Evolutionary conservation across 2,113 vertebrate genomes (phyloP), one percentile per base, ranked within the genome.

Genomic region (Oenanthe melanoleuca): DNA sequence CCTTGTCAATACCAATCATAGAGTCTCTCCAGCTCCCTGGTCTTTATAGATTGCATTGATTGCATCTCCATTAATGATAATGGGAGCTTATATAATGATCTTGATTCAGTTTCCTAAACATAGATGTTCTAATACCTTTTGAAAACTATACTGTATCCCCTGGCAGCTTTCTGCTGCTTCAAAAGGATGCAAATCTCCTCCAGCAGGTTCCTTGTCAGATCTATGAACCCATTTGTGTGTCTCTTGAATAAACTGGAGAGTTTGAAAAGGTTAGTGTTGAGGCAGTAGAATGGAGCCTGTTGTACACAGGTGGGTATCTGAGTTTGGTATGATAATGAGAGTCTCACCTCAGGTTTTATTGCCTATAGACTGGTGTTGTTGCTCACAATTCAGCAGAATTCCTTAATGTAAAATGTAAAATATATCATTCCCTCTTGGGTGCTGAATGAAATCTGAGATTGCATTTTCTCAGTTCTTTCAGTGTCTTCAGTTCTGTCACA

Each of bases 11-110:
- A 83, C 29, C 73, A 73, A 88, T 87, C 70, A 89, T 63, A 85
- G 56, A 88, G 34, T 77, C 37, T 82, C 38, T 75, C 29, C 64
- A 82, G 45, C 63, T 86, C 63, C 86, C 59, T 93, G 70, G 70
- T 93, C 85, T 82, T 88, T 80, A 88, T 86, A 69, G 93, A 90
- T 86, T 40, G 9, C 45, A 96, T 90, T 80, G 93, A 96, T 77
- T 92, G 25, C 31, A 33, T 59, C 67, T 89, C 88, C 85, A 70
- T 92, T 93, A 95, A 89, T 4, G 38, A 88, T 77, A 92, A 90
- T 28, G 16, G 63, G 74, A 80, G 42, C 67, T 90, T 95, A 83
- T 80, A 63, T 61, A 82, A 73, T 59, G 85, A 92, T 86, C 59
- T 77, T 73, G 34, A 66, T 69, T 38, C 59, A 47, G 60, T 92